A percentile compares a stretch with the other conserved stretches of the same genome.
Conservation (phyloP, 1,140 invertebrate species). For the Leptoteleia sp. region DNA sequence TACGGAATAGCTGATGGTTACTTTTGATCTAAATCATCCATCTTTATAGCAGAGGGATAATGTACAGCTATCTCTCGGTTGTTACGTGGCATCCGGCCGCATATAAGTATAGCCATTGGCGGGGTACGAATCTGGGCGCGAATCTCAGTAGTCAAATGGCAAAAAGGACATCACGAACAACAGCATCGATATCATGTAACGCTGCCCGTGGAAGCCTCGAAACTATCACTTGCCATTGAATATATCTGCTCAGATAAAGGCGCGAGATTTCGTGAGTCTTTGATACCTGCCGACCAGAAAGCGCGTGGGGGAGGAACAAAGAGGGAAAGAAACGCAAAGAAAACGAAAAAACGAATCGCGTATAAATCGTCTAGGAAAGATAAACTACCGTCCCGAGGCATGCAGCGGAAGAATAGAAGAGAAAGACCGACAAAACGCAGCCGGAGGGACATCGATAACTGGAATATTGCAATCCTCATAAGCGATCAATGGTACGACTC, state of each 20-base stretch:
- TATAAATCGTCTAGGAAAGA: constrained; percentile 64
- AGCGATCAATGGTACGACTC: too few relatives aligned
- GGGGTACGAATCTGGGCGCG: constrained; percentile 21
- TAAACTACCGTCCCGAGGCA: constrained; percentile 31
- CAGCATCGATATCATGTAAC: constrained; percentile 61
- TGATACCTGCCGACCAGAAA: constrained; percentile 56
- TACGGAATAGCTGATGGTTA: constrained; percentile 40
- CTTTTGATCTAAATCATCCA: constrained; percentile 43
- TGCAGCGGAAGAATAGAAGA: constrained; percentile 42
- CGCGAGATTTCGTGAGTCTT: constrained; percentile 60
- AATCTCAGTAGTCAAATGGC: constrained; percentile 47
- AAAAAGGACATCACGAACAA: constrained; percentile 52
- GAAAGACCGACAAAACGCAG: constrained; percentile 39
- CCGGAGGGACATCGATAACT: constrained; percentile 31
- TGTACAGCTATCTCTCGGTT: constrained; percentile 25
- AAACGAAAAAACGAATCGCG: constrained; percentile 17
- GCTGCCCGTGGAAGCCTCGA: constrained; percentile 49
- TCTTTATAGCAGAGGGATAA: constrained; percentile 47
- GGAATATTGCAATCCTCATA: constrained; percentile 11
- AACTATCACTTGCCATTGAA: constrained; percentile 66
- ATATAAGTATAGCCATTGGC: constrained; percentile 43
- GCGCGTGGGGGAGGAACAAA: constrained; percentile 36
- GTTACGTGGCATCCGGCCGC: constrained; percentile 39
- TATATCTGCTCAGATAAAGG: constrained; percentile 61
- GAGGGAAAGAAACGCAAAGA: constrained; percentile 1